Conservation (phyloP, 2,797 vertebrate species). For the Brachymystax lenok region DNA sequence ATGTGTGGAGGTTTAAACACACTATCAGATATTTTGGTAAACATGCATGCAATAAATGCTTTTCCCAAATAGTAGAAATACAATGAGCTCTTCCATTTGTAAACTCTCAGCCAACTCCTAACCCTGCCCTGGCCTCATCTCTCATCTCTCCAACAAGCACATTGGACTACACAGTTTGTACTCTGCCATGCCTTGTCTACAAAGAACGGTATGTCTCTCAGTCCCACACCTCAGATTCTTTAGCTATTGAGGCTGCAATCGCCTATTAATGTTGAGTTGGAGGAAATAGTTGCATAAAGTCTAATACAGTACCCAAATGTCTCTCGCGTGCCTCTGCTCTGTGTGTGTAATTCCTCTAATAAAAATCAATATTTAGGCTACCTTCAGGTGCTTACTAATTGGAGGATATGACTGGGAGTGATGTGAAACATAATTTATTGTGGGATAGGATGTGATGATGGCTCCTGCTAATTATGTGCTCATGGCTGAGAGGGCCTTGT, state of each 20-base stretch:
- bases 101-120: not conserved
- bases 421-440: slow-evolving; percentile 33
- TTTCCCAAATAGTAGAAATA: not conserved
- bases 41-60: not conserved
- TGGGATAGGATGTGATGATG: slow-evolving; percentile 37
- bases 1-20: not conserved
- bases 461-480: slow-evolving; percentile 51
- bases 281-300: slow-evolving; percentile 6
- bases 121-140: not conserved
- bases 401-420: slow-evolving; percentile 32
- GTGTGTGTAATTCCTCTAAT: slow-evolving; percentile 30
- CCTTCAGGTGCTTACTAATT: slow-evolving; percentile 48
- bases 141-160: not conserved
- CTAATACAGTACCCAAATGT: slow-evolving; percentile 18
- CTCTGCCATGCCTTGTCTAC: not conserved
- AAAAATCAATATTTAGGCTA: slow-evolving; percentile 56
- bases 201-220: not conserved
- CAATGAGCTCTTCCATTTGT: not conserved
- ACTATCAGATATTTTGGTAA: not conserved
- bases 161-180: not conserved
- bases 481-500: slow-evolving; percentile 35
- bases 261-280: slow-evolving; percentile 35
- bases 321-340: slow-evolving; percentile 20
- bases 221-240: not conserved
- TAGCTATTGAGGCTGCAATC: slow-evolving; percentile 25